Evolutionary conservation across 2,797 vertebrate species (phyloP).

Genomic region (Neosilurus mollespiculum): DNA sequence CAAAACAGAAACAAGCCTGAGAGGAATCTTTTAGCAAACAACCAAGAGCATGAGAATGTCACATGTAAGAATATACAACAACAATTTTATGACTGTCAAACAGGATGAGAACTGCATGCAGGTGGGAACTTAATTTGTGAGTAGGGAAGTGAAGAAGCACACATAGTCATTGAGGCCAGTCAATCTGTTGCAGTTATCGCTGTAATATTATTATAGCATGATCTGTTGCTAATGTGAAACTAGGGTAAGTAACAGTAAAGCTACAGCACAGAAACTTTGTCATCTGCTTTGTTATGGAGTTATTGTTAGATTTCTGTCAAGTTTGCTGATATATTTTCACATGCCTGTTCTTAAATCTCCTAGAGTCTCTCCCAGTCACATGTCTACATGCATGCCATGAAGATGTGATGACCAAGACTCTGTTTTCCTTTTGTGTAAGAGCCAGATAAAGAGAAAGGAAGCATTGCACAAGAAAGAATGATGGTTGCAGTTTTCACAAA

Average conservation of each 20-base stretch:
- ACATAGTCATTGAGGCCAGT: background rate
- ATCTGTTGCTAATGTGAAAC: background rate
- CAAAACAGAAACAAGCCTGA: too few relatives aligned
- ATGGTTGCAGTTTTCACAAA: background rate
- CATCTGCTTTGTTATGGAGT: background rate
- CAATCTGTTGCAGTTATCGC: background rate
- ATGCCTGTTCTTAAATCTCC: background rate
- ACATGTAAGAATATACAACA: too few relatives aligned
- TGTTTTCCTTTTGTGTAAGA: background rate
- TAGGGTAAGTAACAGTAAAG: background rate
- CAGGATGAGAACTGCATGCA: background rate
- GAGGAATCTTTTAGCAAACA: too few relatives aligned
- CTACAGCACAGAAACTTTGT: background rate
- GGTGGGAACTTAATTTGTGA: background rate
- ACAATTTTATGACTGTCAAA: background rate
- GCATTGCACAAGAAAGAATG: background rate
- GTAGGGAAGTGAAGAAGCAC: background rate
- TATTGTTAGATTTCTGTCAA: constrained; percentile 2
- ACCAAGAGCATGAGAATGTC: too few relatives aligned
- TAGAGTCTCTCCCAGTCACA: background rate
- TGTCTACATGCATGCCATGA: background rate
- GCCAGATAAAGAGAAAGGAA: background rate
- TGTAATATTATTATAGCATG: too few relatives aligned
- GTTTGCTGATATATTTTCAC: background rate
- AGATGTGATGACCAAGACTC: constrained; percentile 10